These are phyloP conservation scores for Dolichopus griseipennis DNA, from an alignment of 2,888 invertebrate species.

Conservation along the genomic window DNA sequence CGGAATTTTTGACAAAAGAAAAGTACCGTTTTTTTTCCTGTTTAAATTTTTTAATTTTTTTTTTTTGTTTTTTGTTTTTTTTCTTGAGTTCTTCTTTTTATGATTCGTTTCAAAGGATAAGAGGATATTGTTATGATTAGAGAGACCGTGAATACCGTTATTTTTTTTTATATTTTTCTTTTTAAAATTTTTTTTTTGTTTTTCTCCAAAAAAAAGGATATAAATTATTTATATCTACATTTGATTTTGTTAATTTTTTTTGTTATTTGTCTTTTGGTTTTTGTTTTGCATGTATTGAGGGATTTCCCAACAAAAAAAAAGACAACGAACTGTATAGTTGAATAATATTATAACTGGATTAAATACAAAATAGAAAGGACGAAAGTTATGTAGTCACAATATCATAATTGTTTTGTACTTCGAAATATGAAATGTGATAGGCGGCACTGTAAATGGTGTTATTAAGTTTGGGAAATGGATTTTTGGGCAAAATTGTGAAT, in stretches of 20 bases:
- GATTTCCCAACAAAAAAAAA: background rate
- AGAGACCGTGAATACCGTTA: background rate
- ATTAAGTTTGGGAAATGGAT: background rate
- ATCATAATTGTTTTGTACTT: too few species aligned
- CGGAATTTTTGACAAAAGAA: slow-evolving; percentile 2
- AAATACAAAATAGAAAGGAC: background rate
- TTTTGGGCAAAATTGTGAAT: background rate
- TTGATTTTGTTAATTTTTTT: background rate
- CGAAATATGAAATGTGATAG: background rate
- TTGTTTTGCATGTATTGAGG: too few species aligned
- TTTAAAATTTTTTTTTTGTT: background rate
- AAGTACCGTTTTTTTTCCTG: background rate
- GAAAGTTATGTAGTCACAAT: too few species aligned
- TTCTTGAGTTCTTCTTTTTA: background rate
- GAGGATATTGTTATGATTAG: slow-evolving; percentile 1
- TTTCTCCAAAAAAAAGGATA: background rate
- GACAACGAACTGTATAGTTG: background rate
- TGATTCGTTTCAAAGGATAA: background rate
- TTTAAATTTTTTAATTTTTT: background rate
- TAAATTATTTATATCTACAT: background rate
- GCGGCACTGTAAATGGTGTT: background rate
- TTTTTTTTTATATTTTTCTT: too few species aligned
- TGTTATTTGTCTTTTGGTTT: background rate
- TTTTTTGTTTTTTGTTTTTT: background rate
- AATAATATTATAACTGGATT: background rate